Conservation (phyloP, 2,888 invertebrate genomes). For the Neuroscelio doddi region DNA sequence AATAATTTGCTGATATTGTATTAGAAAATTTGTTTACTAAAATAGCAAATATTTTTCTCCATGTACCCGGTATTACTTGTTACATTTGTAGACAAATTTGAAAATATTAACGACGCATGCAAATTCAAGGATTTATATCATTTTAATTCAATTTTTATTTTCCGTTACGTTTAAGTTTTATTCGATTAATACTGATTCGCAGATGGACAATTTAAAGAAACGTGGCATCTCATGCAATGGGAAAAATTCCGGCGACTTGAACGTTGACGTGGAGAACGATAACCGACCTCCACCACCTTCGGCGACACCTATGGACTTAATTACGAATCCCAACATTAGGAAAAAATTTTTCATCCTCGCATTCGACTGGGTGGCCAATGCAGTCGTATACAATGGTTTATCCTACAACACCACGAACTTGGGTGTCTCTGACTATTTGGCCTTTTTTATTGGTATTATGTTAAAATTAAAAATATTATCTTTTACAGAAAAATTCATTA, state of each 20-base stretch:
- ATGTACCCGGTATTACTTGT: no score
- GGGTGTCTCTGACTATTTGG: conserved; percentile 80
- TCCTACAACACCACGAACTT: conserved; percentile 80
- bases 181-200: no score
- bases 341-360: conserved; percentile 79
- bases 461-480: background rate
- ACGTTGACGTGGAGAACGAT: conserved; percentile 55
- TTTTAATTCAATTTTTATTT: no score
- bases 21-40: no score
- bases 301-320: conserved; percentile 77
- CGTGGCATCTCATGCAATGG: conserved; percentile 67
- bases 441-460: conserved; percentile 77
- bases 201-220: conserved; percentile 67
- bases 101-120: no score
- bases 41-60: no score
- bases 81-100: no score
- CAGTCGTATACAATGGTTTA: conserved; percentile 80
- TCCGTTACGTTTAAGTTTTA: no score
- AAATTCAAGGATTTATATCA: no score
- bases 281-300: conserved; percentile 68
- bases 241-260: conserved; percentile 59
- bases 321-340: conserved; percentile 78
- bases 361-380: conserved; percentile 79
- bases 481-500: no score
- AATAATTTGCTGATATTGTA: no score